These are phyloP conservation scores for Sphaerophoria rueppellii DNA, from an alignment of 2,888 invertebrate genomes.

Conservation along the genomic window DNA sequence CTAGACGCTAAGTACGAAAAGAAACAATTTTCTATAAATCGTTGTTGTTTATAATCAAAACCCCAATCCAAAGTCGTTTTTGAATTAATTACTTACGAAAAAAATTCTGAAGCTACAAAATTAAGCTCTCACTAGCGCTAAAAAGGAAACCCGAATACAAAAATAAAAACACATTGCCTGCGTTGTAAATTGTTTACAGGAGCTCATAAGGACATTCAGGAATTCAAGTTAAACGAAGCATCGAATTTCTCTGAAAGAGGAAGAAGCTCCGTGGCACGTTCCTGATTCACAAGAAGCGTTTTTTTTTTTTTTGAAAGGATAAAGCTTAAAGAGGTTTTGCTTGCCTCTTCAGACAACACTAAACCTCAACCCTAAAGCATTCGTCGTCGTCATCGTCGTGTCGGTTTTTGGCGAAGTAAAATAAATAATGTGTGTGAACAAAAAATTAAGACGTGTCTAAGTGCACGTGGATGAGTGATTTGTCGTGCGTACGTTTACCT, in stretches of 20 bases:
- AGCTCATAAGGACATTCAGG: slow-evolving; percentile 65
- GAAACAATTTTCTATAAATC: background rate
- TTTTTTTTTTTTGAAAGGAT: background rate
- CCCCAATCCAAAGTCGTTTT: background rate
- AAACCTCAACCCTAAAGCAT: slow-evolving; percentile 13
- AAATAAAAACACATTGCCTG: slow-evolving; percentile 35
- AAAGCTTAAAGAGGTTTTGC: slow-evolving; percentile 30
- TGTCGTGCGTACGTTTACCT: slow-evolving; percentile 45
- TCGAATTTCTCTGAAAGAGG: slow-evolving; percentile 42
- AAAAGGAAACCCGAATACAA: background rate
- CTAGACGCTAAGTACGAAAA: background rate
- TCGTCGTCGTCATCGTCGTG: no score
- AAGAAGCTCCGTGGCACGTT: slow-evolving; percentile 46
- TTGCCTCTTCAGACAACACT: slow-evolving; percentile 8
- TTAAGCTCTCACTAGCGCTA: slow-evolving; percentile 3
- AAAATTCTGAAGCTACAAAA: background rate
- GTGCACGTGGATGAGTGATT: slow-evolving; percentile 67
- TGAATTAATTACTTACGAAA: background rate
- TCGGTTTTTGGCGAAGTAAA: slow-evolving; percentile 7
- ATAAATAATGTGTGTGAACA: slow-evolving; percentile 21
- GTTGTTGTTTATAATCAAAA: background rate
- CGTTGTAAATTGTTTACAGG: slow-evolving; percentile 59
- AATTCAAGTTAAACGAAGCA: slow-evolving; percentile 69
- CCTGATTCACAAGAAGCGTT: slow-evolving; percentile 47
- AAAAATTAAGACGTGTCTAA: slow-evolving; percentile 54